Percentiles rank a stretch among this genome's conserved stretches.
These are phyloP conservation scores for Buphagus erythrorhynchus DNA, from an alignment of 2,797 vertebrate species.

Conservation along the genomic window DNA sequence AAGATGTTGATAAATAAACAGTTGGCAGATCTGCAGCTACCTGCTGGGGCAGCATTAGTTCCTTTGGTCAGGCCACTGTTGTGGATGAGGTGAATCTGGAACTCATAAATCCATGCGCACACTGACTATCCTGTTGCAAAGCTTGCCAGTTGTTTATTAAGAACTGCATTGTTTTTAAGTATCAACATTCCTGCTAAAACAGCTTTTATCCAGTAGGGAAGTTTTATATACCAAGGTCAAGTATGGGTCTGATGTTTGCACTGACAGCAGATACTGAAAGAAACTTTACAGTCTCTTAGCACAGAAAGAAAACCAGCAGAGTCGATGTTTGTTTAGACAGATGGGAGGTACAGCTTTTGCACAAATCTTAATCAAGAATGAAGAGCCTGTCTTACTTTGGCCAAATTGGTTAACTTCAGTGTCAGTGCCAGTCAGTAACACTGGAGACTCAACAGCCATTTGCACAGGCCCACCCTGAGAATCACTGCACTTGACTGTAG, in stretches of 20 bases:
- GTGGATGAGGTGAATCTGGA: not conserved
- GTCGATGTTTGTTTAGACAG: not conserved
- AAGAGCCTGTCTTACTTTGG: not conserved
- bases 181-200: not conserved
- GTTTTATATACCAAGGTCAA: not conserved
- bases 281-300: not conserved
- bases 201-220: not conserved
- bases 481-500: not conserved
- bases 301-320: not conserved
- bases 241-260: not conserved
- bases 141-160: not conserved
- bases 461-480: not conserved
- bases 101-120: not conserved
- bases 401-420: not conserved
- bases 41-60: not conserved
- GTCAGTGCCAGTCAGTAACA: not conserved
- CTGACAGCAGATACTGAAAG: not conserved
- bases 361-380: not conserved
- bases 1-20: slow-evolving; percentile 17
- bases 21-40: slow-evolving; percentile 22
- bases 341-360: not conserved
- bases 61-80: not conserved
- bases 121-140: not conserved
- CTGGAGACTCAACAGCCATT: accelerated
- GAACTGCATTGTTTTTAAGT: not conserved